Evolutionary conservation across 2,797 vertebrate genomes (phyloP).

Genomic region (Halcyon badia): DNA sequence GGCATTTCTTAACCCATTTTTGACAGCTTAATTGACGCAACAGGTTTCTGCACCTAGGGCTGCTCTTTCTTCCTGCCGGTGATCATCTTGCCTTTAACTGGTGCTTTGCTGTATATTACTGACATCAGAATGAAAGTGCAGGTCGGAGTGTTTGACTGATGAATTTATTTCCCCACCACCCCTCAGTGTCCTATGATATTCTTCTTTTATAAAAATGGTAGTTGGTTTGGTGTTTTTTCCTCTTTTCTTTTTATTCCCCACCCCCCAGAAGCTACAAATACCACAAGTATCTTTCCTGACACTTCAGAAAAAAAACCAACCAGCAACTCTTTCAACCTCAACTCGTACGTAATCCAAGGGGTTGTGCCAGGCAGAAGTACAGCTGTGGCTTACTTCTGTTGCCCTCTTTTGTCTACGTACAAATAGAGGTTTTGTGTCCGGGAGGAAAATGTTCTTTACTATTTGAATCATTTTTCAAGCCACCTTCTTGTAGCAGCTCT

Average conservation of each 20-base stretch:
- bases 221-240: background rate
- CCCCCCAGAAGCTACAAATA: background rate
- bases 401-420: background rate
- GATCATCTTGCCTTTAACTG: background rate
- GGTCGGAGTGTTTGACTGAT: background rate
- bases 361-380: background rate
- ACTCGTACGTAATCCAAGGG: background rate
- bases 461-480: background rate
- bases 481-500: background rate
- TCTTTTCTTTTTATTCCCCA: background rate
- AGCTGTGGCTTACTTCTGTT: background rate
- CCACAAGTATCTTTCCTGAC: background rate
- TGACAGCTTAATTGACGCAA: background rate
- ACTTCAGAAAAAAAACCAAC: background rate
- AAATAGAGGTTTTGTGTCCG: background rate
- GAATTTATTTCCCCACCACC: background rate
- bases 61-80: background rate
- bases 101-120: background rate
- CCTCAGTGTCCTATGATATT: background rate
- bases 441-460: background rate
- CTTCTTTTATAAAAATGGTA: background rate
- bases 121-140: background rate
- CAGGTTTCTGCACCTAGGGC: background rate
- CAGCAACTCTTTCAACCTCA: background rate
- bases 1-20: background rate